Conservation (phyloP, 2,888 invertebrate genomes). For the Leptothorax acervorum region DNA sequence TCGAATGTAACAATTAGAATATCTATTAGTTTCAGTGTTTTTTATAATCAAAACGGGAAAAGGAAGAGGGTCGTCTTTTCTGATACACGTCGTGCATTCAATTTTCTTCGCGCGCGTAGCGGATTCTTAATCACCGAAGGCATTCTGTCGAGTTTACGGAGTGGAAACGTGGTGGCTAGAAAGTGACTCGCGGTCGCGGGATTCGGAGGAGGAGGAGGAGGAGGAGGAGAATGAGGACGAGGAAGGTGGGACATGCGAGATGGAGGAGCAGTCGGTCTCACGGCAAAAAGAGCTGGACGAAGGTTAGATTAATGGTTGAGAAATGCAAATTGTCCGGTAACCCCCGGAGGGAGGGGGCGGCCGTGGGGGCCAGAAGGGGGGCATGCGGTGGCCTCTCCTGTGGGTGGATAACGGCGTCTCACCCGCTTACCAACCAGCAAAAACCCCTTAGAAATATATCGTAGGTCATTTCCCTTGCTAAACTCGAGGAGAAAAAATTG, state of each 20-base stretch:
- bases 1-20: neutral
- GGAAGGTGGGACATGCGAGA: conserved; percentile 51
- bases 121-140: conserved; percentile 50
- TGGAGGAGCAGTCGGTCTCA: conserved; percentile 60
- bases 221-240: conserved; percentile 40
- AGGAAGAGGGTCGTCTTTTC: neutral
- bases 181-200: conserved; percentile 43
- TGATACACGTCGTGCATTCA: neutral
- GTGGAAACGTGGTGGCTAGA: conserved; percentile 34
- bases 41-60: neutral
- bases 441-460: conserved; percentile 85
- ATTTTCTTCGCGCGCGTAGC: conserved; percentile 12
- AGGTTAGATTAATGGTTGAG: conserved; percentile 85
- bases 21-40: conserved; percentile 8
- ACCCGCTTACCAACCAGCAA: conserved; percentile 78
- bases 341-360: conserved; percentile 60
- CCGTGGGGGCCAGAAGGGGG: conserved; percentile 50
- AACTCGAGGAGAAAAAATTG: conserved; percentile 81
- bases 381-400: conserved; percentile 53
- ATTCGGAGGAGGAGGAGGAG: conserved; percentile 38
- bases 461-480: conserved; percentile 85
- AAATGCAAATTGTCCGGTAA: conserved; percentile 84
- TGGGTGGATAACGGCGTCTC: conserved; percentile 78
- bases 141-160: conserved; percentile 55
- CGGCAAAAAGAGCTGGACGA: conserved; percentile 75